These are phyloP conservation scores for Coremacera marginata DNA, from an alignment of 2,888 invertebrate genomes.

Conservation along the genomic window DNA sequence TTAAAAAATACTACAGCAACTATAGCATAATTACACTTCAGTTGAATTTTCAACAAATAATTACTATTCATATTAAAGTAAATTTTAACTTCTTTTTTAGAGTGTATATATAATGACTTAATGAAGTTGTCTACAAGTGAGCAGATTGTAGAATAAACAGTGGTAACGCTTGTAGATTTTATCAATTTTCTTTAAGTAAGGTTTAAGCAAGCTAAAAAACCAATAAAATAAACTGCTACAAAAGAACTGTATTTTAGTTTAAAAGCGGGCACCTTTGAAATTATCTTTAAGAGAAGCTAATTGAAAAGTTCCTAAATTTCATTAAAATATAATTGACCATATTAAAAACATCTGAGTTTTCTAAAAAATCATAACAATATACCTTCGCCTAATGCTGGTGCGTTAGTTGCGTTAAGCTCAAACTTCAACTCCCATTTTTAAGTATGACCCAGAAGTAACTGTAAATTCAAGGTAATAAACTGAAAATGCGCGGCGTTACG, in stretches of 20 bases:
- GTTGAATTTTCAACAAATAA: no score
- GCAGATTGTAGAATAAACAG: background rate
- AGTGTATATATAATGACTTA: constrained; percentile 30
- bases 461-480: constrained; percentile 67
- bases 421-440: background rate
- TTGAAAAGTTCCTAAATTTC: constrained; percentile 38
- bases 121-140: constrained; percentile 24
- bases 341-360: constrained; percentile 34
- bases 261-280: background rate
- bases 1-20: no score
- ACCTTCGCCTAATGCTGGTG: background rate
- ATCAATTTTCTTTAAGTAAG: constrained; percentile 5
- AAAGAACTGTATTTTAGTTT: background rate
- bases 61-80: no score
- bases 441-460: constrained; percentile 51
- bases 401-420: background rate
- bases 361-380: background rate
- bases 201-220: background rate
- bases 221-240: background rate
- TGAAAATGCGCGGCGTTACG: constrained; percentile 46
- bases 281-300: constrained; percentile 15
- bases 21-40: no score
- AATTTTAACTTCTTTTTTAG: no score
- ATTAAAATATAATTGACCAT: constrained; percentile 37
- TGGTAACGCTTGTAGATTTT: constrained; percentile 26